Evolutionary conservation across 2,797 vertebrate genomes (phyloP).

Genomic region (Gymnopithys bicolor): DNA sequence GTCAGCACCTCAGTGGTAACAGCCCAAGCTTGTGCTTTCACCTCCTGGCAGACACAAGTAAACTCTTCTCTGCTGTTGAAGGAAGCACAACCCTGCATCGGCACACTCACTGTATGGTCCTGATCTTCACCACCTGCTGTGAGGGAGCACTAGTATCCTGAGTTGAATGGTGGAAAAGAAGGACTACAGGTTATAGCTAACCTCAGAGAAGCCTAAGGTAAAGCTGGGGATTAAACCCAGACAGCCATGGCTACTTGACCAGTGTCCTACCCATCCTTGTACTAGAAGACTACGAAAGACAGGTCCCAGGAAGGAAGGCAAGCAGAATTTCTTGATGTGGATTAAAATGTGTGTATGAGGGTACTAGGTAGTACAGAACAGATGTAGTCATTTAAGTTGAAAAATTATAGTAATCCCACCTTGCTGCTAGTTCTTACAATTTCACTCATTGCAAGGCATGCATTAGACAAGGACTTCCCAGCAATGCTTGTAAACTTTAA

Average conservation of each 20-base stretch:
- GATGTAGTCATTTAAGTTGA: background rate
- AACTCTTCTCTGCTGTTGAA: background rate
- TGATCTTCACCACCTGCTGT: background rate
- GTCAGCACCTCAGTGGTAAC: background rate
- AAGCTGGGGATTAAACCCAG: background rate
- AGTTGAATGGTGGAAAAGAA: background rate
- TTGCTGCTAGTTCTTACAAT: background rate
- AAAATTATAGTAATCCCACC: background rate
- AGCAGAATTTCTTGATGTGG: background rate
- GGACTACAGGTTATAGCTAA: background rate
- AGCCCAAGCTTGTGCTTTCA: background rate
- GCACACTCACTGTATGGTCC: rapidly evolving
- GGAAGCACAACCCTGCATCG: background rate
- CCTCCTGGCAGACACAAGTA: background rate
- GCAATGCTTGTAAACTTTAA: background rate
- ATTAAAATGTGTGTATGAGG: background rate
- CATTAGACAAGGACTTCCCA: background rate
- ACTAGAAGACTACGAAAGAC: background rate
- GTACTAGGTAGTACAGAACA: background rate
- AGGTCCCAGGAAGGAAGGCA: background rate
- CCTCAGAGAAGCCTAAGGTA: background rate
- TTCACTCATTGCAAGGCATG: background rate
- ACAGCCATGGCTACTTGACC: background rate
- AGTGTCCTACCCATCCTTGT: background rate
- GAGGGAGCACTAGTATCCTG: rapidly evolving